Evolutionary conservation across 2,888 invertebrate genomes (phyloP).

Genomic region (Coenonympha glycerion): DNA sequence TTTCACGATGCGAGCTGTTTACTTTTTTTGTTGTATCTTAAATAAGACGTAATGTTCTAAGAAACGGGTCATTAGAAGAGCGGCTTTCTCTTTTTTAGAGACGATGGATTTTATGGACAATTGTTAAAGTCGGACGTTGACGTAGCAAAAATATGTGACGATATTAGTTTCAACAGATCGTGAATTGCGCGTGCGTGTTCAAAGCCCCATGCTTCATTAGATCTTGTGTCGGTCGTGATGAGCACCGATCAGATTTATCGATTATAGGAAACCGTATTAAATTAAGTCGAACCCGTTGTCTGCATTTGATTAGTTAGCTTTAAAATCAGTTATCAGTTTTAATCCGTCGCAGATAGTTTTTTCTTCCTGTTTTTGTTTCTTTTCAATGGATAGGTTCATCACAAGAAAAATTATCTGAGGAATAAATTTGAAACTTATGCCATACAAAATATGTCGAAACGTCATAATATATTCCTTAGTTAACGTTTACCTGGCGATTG

Average conservation of each 20-base stretch:
- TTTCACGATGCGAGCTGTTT: constrained; percentile 57
- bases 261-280: constrained; percentile 16
- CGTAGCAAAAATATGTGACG: constrained; percentile 48
- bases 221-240: constrained; percentile 39
- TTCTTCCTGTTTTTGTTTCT: no score
- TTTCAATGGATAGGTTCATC: no score
- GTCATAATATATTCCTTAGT: no score
- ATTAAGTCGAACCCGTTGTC: neutral
- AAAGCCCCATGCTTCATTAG: constrained; percentile 37
- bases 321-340: no score
- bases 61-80: constrained; percentile 69
- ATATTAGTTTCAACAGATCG: constrained; percentile 34
- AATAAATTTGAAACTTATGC: no score
- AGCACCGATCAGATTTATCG: constrained; percentile 34
- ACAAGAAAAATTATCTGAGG: no score
- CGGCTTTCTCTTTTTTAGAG: constrained; percentile 67
- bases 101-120: constrained; percentile 69
- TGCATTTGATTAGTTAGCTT: neutral
- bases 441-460: no score
- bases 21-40: constrained; percentile 65
- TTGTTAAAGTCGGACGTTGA: constrained; percentile 64
- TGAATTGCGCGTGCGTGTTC: constrained; percentile 45
- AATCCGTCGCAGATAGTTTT: no score
- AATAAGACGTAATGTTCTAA: constrained; percentile 75
- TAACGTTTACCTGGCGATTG: no score